A percentile compares a stretch with the other conserved stretches of the same genome.
These are phyloP conservation scores for Podarcis lilfordi DNA, from an alignment of 2,797 vertebrate genomes.

Conservation along the genomic window DNA sequence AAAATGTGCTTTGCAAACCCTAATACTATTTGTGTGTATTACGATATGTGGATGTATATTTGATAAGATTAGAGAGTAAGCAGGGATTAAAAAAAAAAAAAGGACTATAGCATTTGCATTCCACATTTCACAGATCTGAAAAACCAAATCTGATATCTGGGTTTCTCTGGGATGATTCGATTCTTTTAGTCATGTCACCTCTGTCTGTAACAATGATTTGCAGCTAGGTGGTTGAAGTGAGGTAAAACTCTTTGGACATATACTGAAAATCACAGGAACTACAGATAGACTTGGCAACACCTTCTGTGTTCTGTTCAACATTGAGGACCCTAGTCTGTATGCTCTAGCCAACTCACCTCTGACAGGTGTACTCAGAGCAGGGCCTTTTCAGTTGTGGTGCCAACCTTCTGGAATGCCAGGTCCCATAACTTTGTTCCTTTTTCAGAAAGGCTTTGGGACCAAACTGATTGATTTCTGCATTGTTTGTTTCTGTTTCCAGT, in stretches of 20 bases:
- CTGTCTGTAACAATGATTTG: not conserved
- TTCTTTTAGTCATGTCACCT: not conserved
- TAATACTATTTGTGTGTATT: conserved; percentile 33
- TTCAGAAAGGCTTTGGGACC: not conserved
- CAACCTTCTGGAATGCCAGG: not conserved
- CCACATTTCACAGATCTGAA: conserved; percentile 30
- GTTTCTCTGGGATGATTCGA: conserved; percentile 30
- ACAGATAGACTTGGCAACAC: not conserved
- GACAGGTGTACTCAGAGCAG: not conserved
- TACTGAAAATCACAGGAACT: not conserved
- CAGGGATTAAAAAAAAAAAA: conserved; percentile 55
- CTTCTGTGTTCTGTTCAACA: not conserved
- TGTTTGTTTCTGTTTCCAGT: not conserved
- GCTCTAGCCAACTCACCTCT: not conserved
- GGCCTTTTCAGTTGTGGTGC: not conserved
- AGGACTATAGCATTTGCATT: conserved; percentile 50
- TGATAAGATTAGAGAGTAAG: conserved; percentile 54
- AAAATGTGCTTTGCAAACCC: conserved; percentile 32
- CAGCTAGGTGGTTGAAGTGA: not conserved
- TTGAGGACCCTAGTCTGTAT: not conserved
- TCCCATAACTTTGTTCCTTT: not conserved
- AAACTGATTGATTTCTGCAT: not conserved
- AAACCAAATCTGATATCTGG: conserved; percentile 26
- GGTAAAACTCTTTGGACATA: not conserved
- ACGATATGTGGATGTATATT: conserved; percentile 20